Conservation (phyloP, 2,797 vertebrate genomes). For the Propithecus deckenii region DNA sequence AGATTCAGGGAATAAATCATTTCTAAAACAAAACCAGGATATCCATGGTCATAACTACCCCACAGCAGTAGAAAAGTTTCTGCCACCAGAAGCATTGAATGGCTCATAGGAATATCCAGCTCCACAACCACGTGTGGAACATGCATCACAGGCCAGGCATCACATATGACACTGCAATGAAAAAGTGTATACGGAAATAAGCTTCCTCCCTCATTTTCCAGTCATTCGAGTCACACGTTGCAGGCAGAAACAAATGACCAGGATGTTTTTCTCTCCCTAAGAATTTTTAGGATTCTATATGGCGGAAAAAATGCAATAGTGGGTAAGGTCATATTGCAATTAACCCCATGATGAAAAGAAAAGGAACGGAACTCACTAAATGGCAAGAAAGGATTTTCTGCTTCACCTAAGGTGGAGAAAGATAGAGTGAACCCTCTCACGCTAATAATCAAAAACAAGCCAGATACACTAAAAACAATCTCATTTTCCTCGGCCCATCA, state of each 20-base stretch:
- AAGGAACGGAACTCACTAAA: not conserved
- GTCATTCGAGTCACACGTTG: not conserved
- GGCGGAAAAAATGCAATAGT: not conserved
- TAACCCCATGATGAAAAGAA: not conserved
- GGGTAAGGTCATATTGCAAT: not conserved
- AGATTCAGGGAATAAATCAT: not conserved
- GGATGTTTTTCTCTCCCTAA: not conserved
- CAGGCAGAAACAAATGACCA: not conserved
- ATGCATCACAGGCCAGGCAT: fast-evolving
- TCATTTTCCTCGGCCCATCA: not conserved
- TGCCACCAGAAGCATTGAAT: not conserved
- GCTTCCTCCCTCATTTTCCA: not conserved
- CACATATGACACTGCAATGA: not conserved
- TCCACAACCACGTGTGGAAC: fast-evolving
- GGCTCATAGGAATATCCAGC: too few relatives aligned
- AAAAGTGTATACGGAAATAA: not conserved
- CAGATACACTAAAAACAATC: not conserved
- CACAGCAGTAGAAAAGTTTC: not conserved
- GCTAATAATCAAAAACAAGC: not conserved
- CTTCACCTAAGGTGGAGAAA: not conserved
- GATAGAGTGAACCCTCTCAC: not conserved
- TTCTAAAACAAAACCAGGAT: not conserved
- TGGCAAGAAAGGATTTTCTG: not conserved
- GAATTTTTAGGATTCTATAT: not conserved
- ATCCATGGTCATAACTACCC: too few relatives aligned